Evolutionary conservation across 1,140 invertebrate species (phyloP).

Genomic region (Formica exsecta): DNA sequence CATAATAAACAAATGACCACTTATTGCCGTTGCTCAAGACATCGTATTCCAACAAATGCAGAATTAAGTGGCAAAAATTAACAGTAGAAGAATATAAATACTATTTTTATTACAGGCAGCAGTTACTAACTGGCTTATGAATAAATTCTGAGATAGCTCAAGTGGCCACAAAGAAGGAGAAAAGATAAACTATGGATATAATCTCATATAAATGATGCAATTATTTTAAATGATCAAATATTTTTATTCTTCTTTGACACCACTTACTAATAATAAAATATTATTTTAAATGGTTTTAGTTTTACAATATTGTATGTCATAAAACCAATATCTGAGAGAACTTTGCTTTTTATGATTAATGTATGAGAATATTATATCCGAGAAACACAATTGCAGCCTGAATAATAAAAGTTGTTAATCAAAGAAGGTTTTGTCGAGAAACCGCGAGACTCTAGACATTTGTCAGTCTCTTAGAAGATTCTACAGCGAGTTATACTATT

Average conservation of each 20-base stretch:
- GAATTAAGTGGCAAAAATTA: not conserved
- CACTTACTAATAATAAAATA: not conserved
- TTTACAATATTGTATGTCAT: not conserved
- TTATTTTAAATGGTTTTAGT: not conserved
- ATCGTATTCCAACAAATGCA: slow-evolving; percentile 61
- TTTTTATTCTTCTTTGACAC: not conserved
- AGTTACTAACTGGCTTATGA: no score
- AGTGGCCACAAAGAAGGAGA: no score
- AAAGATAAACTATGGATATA: no score
- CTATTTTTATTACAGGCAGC: no score
- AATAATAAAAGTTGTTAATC: slow-evolving; percentile 20
- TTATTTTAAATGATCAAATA: not conserved
- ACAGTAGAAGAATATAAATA: not conserved
- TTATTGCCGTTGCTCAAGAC: slow-evolving; percentile 65
- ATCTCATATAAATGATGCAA: not conserved
- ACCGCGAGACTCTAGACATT: slow-evolving; percentile 12
- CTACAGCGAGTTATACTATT: not conserved
- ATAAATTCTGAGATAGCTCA: no score
- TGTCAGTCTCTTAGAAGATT: slow-evolving; percentile 9
- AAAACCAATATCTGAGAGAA: not conserved
- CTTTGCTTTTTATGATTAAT: not conserved
- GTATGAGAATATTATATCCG: not conserved
- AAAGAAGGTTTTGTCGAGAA: not conserved
- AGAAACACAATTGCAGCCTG: not conserved
- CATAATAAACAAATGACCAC: not conserved